Evolutionary conservation across 2,888 invertebrate genomes (phyloP), one percentile per base, ranked within the genome.

Genomic region (Parthenolecanium corni): DNA sequence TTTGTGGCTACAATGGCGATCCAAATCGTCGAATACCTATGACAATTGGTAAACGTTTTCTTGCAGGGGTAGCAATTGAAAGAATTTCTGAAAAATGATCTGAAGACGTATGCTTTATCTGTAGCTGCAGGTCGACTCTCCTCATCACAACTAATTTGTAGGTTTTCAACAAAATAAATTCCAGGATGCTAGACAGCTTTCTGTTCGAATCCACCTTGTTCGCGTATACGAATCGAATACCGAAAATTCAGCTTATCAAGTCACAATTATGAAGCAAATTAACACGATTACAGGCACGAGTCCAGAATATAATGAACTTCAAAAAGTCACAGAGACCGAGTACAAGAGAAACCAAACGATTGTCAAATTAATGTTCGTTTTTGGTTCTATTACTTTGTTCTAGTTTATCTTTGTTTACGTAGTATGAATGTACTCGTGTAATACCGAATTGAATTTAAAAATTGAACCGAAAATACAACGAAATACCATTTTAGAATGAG

Each of bases 21-120:
- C 20, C 40, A 18, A 23, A 18, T 31, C 52, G 24, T 24, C 52
- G 25, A 14, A 52, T 25, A 52, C 25, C 31, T 20, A 31, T 31
- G 9, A 31, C 31, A 31, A 31, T 9, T 14, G 23, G 21, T 14
- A 49, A 23, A 44, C 52, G 54, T 20, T 64, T 52, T 31, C 4
- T 6, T 6, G 9, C 31, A 4, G 31, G 9, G 25, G 16, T 25
- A n/a, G 44, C 52, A 40, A 63, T 42, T 5, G 24, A 38, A 52
- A 24, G 65, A 58, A 52, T 71, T 80, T 85, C 85, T 79, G 84
- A 82, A 74, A 83, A 86, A 73, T 86, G 86, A 70, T 85, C 84
- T 69, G 85, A 85, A 68, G 84, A 84, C 67, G 86, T 86, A 76
- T 86, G 84, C 72, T 85, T 78, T 76, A 86, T 86, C 72, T 84